These are phyloP conservation scores for Miichthys miiuy DNA, from an alignment of 2,797 vertebrate species.

Conservation along the genomic window DNA sequence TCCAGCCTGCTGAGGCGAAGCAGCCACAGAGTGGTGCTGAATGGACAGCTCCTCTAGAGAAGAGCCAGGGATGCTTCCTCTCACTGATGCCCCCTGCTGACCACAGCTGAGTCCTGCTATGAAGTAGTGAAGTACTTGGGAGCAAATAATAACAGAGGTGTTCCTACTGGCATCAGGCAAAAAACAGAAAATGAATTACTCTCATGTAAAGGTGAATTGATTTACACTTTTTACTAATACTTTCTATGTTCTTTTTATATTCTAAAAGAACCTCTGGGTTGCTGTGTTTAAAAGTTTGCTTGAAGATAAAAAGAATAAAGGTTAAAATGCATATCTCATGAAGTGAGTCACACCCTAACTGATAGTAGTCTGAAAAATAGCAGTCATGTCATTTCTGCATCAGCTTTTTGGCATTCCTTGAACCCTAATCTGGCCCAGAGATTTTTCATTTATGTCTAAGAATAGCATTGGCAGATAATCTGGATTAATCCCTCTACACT, in stretches of 20 bases:
- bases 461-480: constrained; percentile 79
- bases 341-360: neutral
- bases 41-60: constrained; percentile 82
- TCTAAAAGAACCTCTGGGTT: neutral
- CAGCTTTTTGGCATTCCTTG: constrained; percentile 49
- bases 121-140: neutral
- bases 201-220: neutral
- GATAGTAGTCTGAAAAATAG: neutral
- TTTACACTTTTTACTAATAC: neutral
- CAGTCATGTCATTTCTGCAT: constrained; percentile 29
- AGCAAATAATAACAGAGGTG: neutral
- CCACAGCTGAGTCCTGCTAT: neutral
- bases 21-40: constrained; percentile 81
- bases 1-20: constrained; percentile 21
- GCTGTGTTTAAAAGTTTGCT: neutral
- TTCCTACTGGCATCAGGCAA: neutral
- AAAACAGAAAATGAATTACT: neutral
- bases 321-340: neutral
- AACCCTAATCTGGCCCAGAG: constrained; percentile 52
- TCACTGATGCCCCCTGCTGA: constrained; percentile 73
- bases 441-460: constrained; percentile 71
- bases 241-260: neutral
- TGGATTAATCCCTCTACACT: constrained; percentile 70
- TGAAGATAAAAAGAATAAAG: neutral
- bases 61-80: constrained; percentile 36